Conservation (phyloP, 2,888 invertebrate genomes). For the Rhimphoctona megacephalus region DNA sequence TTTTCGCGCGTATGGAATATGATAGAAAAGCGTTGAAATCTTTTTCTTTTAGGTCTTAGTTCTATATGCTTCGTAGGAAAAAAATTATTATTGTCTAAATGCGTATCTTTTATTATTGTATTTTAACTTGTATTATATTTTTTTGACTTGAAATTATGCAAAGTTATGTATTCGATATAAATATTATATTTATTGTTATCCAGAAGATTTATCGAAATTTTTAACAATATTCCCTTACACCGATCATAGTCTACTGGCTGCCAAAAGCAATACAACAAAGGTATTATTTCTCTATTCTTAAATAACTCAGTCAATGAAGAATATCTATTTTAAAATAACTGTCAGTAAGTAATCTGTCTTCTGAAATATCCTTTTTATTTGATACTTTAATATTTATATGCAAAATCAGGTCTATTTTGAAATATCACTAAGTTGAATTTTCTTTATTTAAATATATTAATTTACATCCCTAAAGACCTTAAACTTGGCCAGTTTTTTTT, state of each 20-base stretch:
- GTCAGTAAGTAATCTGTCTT: too few species aligned
- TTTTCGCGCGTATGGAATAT: constrained; percentile 43
- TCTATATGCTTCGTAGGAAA: constrained; percentile 56
- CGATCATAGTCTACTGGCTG: neutral
- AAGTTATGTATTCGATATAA: constrained; percentile 71
- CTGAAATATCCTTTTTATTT: too few species aligned
- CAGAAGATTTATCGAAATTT: constrained; percentile 27
- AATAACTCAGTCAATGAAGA: too few species aligned
- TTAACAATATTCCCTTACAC: neutral
- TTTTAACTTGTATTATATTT: constrained; percentile 68
- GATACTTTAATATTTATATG: too few species aligned
- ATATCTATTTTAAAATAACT: too few species aligned
- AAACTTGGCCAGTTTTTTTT: too few species aligned
- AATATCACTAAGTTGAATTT: too few species aligned
- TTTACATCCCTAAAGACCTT: too few species aligned
- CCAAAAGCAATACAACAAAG: too few species aligned
- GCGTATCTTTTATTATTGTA: constrained; percentile 61
- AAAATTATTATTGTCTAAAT: constrained; percentile 45
- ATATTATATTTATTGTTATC: constrained; percentile 72
- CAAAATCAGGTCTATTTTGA: too few species aligned
- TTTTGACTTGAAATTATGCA: constrained; percentile 65
- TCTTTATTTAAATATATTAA: too few species aligned
- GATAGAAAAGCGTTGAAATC: constrained; percentile 25
- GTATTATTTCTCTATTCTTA: too few species aligned
- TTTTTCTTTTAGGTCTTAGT: constrained; percentile 44